phyloP scores from a whole-genome alignment of 2,888 invertebrate genomes.

The Antheraea assamensis region DNA sequence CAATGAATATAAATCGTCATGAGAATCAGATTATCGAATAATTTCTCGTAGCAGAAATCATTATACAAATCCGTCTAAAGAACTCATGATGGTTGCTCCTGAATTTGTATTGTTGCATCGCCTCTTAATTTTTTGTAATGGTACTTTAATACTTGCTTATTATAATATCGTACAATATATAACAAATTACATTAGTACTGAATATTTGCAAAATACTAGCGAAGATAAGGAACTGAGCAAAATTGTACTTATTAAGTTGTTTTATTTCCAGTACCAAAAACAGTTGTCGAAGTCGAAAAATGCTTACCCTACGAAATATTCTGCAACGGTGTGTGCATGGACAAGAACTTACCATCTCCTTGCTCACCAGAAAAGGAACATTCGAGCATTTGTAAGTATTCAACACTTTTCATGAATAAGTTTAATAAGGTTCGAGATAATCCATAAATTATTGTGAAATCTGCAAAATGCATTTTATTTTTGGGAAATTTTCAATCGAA shows the following conservation, averaged over 20 bases:
- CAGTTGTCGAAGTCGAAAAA: background rate
- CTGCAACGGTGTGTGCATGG: conserved; percentile 42
- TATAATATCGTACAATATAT: too few species aligned
- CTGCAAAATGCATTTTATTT: background rate
- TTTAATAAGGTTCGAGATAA: background rate
- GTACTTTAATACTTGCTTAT: too few species aligned
- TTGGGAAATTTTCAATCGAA: background rate
- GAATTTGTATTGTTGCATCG: too few species aligned
- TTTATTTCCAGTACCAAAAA: background rate
- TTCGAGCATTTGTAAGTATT: conserved; percentile 2
- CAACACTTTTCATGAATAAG: background rate
- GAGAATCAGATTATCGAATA: too few species aligned
- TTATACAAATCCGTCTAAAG: background rate
- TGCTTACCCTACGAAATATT: conserved; percentile 29
- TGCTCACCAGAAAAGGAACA: conserved; percentile 7
- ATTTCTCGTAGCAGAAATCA: background rate
- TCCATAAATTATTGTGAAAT: background rate
- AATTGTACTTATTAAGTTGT: background rate
- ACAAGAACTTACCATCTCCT: conserved; percentile 24
- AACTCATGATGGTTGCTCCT: too few species aligned
- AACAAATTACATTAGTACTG: too few species aligned
- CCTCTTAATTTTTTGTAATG: too few species aligned
- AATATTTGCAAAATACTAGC: too few species aligned
- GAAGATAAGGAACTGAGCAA: too few species aligned
- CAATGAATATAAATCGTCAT: too few species aligned